Base-by-base conservation (phyloP, 2,888 invertebrate species). In the Parelbella ahira region DNA sequence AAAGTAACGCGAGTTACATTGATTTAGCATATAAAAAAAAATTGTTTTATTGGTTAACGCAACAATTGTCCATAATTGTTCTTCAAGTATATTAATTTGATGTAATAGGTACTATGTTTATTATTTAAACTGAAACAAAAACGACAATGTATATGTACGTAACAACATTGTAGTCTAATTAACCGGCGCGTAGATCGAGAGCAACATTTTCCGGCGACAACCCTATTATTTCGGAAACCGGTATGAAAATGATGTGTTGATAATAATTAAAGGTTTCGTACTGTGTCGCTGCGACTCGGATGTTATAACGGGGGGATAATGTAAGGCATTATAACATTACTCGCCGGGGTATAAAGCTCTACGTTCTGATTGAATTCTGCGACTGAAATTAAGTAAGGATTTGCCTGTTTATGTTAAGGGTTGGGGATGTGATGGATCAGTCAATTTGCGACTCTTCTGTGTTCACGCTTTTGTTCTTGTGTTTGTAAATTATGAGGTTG, bases 371-470 rank as follows among this genome's bases (percentile, higher is more conserved):
- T 86, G 87, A 86, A 86, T 87, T 83, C 86, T 81, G 78, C 67
- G 71, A 81, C 78, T 86, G 83, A 87, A 84, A 87, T 86, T 86
- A 84, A 84, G 86, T 84, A 86, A 86, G 87, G 87, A 87, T 87
- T 86, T 84, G 74, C 63, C 68, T 84, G 87, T 86, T 86, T 83
- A 74, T 77, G 79, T 75, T 75, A 68, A 74, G 78, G 80, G 71
- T 56, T 65, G 63, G 66, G 71, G 72, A 66, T 71, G 66, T 63
- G 73, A 73, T 65, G 79, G 82, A 82, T 83, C 81, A 79, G 80
- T 74, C 76, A 75, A 76, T 82, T 81, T 77, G 66, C 66, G 70
- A 69, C 63, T 60, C 60, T 63, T 67, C 68, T 68, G 63, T 66
- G 67, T 73, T 74, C 64, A 50, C 68, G 74, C 73, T 66, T 70